Evolutionary conservation across 2,888 invertebrate genomes (phyloP).

Genomic region (Autographa pulchrina): DNA sequence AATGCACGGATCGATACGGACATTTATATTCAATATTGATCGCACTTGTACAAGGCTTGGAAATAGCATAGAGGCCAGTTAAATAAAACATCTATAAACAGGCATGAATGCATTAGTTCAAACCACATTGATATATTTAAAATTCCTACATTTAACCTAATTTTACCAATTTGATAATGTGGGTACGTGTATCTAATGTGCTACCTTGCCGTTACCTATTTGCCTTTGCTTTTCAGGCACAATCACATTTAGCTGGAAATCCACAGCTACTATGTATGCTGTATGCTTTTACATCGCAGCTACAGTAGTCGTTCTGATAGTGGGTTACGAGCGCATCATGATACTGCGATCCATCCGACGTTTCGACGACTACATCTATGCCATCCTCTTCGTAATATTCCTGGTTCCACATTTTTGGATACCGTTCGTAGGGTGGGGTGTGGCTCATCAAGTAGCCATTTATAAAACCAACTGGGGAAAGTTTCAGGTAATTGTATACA

Average conservation of each 20-base stretch:
- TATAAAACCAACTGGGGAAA: conserved; percentile 92
- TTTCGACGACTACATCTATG: conserved; percentile 92
- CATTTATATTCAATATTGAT: no score
- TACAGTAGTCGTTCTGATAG: conserved; percentile 88
- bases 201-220: no score
- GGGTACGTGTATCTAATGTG: no score
- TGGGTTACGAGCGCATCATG: conserved; percentile 90
- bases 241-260: conserved; percentile 91
- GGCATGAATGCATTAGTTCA: no score
- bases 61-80: no score
- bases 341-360: conserved; percentile 90
- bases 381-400: conserved; percentile 91
- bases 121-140: no score
- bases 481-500: conserved; percentile 88
- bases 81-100: no score
- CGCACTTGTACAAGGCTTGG: no score
- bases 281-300: conserved; percentile 90
- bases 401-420: conserved; percentile 92
- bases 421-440: conserved; percentile 92
- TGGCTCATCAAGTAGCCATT: conserved; percentile 91
- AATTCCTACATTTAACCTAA: no score
- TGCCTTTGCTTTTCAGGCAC: conserved; percentile 71
- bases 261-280: conserved; percentile 91
- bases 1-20: not conserved
- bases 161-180: no score